phyloP scores from a whole-genome alignment of 2,113 vertebrate species.

The Leptocoma aspasia region DNA sequence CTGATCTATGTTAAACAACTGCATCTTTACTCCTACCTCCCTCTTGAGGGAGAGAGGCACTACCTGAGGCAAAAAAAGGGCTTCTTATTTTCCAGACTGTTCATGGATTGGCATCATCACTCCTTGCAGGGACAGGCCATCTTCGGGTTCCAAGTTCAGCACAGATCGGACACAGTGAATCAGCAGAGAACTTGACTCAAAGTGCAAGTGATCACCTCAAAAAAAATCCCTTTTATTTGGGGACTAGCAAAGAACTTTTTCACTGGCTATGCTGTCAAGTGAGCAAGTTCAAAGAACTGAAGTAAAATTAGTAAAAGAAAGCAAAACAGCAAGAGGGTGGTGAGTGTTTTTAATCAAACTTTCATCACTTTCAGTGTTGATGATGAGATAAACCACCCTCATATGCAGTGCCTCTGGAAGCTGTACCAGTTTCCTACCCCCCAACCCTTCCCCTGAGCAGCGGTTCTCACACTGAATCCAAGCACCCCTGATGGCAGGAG shows the following conservation, averaged over 20 bases:
- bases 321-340: constrained; percentile 52
- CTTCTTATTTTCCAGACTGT: not conserved
- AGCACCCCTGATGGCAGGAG: not conserved
- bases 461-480: not conserved
- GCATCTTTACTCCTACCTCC: not conserved
- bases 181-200: not conserved
- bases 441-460: not conserved
- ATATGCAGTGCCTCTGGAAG: not conserved
- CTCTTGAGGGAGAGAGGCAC: not conserved
- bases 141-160: constrained; percentile 50
- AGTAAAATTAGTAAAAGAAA: constrained; percentile 34
- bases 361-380: constrained; percentile 24
- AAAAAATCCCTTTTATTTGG: constrained; percentile 17
- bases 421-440: not conserved
- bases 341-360: constrained; percentile 51
- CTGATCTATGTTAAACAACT: not conserved
- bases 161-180: not conserved
- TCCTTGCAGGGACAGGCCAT: constrained; percentile 28
- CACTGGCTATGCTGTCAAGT: not conserved
- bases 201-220: not conserved
- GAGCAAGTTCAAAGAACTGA: constrained; percentile 9
- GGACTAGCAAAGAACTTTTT: not conserved
- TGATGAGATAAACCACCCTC: constrained; percentile 26
- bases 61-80: not conserved
- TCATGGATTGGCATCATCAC: not conserved